These are phyloP conservation scores for Geococcyx californianus DNA, from an alignment of 2,113 vertebrate genomes.

Conservation along the genomic window DNA sequence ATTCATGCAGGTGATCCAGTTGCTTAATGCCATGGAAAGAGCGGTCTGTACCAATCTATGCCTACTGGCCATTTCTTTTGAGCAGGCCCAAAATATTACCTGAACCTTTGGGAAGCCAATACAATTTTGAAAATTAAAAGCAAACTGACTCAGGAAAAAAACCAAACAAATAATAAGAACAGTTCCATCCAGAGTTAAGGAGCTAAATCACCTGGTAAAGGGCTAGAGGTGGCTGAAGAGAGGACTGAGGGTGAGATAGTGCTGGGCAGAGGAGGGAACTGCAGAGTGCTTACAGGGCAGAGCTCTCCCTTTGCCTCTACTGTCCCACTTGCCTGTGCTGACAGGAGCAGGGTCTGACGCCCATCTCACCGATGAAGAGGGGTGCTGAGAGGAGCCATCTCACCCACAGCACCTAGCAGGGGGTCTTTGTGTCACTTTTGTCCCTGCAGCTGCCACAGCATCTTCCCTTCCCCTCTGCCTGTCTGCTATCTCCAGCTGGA, in stretches of 20 bases:
- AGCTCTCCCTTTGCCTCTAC: neutral
- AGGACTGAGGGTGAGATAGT: fast-evolving
- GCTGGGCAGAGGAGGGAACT: fast-evolving
- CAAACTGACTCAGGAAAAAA: neutral
- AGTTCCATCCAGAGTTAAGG: neutral
- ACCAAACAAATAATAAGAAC: too few species aligned
- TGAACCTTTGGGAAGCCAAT: neutral
- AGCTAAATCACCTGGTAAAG: neutral
- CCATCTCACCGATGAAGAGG: too few species aligned
- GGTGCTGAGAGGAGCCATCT: neutral
- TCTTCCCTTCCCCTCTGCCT: neutral
- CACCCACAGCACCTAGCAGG: too few species aligned
- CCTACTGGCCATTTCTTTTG: neutral
- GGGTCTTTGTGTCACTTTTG: neutral
- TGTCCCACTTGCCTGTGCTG: fast-evolving
- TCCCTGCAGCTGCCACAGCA: neutral
- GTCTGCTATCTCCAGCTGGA: neutral
- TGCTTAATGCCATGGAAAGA: neutral
- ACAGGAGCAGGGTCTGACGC: neutral
- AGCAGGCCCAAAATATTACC: neutral
- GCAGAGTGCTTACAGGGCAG: too few species aligned
- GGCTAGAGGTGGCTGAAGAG: too few species aligned
- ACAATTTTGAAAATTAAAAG: neutral
- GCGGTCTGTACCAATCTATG: neutral
- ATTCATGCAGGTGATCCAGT: neutral